phyloP scores from a whole-genome alignment of 2,888 invertebrate genomes.

The Rhopalosiphum nymphaeae region DNA sequence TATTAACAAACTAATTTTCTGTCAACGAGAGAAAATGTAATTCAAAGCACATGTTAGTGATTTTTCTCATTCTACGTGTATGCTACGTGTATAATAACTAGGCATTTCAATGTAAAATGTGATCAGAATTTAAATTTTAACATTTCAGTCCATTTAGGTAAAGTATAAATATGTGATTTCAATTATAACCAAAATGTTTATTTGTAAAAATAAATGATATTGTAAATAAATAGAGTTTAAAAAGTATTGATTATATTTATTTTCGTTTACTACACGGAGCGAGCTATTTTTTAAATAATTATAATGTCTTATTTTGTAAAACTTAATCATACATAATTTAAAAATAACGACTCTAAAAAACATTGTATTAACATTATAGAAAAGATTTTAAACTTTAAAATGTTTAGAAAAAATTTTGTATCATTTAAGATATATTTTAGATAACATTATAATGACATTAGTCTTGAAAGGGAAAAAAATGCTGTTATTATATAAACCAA shows the following conservation, averaged over 20 bases:
- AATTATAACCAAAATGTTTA: not conserved
- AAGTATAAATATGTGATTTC: not conserved
- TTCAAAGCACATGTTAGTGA: constrained; percentile 27
- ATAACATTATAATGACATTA: not conserved
- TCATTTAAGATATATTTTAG: not conserved
- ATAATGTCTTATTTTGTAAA: not conserved
- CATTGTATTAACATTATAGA: not conserved
- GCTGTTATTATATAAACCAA: not conserved
- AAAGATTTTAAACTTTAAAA: not conserved
- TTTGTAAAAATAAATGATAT: not conserved
- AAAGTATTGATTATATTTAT: not conserved
- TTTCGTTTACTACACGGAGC: not conserved
- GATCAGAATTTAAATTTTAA: constrained; percentile 26
- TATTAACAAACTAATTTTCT: constrained; percentile 18
- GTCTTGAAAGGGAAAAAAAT: not conserved
- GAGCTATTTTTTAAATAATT: not conserved
- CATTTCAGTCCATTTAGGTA: not conserved
- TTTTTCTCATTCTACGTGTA: constrained; percentile 20
- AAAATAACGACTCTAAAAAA: not conserved
- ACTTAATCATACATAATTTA: not conserved
- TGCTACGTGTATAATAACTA: too few relatives aligned
- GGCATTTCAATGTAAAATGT: not conserved
- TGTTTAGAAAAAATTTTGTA: not conserved
- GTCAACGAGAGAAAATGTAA: not conserved
- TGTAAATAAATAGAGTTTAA: not conserved